Base-by-base conservation (phyloP, 2,797 vertebrate species). In the Denticeps clupeoides region DNA sequence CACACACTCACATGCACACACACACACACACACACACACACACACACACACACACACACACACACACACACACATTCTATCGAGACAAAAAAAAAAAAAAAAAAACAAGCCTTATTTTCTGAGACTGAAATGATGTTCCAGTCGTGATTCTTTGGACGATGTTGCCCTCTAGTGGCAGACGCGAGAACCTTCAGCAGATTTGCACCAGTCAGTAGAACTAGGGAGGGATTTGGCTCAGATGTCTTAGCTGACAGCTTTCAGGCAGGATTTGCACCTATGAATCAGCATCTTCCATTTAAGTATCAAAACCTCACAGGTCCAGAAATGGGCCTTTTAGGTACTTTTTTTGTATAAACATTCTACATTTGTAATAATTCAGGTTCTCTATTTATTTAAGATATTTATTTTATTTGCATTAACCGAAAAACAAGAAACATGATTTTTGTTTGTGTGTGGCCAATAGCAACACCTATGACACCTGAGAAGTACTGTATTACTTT, bases 81-180 rank as follows among this genome's bases (percentile, higher is more conserved):
- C n/a, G n/a, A n/a, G n/a, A n/a, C n/a, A n/a, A n/a, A n/a, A n/a
- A n/a, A n/a, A n/a, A n/a, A n/a, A n/a, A n/a, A n/a, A n/a, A n/a
- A n/a, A n/a, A n/a, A n/a, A n/a, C n/a, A 53, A 51, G 46, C 60
- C 53, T 58, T 41, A 45, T 60, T 64, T 67, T 40, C 56, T 15
- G 22, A 35, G 9, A 23, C 15, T 18, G 45, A 65, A 21, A 24
- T 53, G n/a, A 47, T 41, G 12, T 19, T n/a, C 19, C 11, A 21
- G 25, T 47, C 50, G 19, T 53, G 42, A 43, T 47, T 54, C 44
- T 56, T 55, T 43, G 31, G 13, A 7, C 38, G 54, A 2, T 59
- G 46, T 50, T 6, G 48, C 58, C 71, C 62, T 60, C 80, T 69
- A 13, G 26, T 68, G 75, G 70, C 55, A 35, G 26, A 49, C 31